Percentiles rank a stretch among this genome's conserved stretches.
phyloP scores from a whole-genome alignment of 2,113 vertebrate genomes.

The Leptosomus discolor region DNA sequence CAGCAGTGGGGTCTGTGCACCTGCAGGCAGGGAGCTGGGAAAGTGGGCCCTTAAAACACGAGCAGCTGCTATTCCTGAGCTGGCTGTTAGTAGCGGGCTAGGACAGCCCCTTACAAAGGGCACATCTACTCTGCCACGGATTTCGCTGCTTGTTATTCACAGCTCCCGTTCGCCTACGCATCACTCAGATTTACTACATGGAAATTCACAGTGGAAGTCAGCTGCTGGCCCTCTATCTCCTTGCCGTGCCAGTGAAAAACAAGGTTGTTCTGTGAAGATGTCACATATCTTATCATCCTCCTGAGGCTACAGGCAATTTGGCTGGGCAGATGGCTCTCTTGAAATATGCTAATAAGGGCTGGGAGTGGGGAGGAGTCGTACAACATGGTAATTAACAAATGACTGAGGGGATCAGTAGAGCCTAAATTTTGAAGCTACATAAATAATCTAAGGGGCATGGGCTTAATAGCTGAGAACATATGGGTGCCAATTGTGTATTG shows the following conservation, averaged over 20 bases:
- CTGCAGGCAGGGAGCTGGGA: not conserved
- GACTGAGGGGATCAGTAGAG: not conserved
- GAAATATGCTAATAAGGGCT: not conserved
- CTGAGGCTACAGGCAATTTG: not conserved
- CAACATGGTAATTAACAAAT: not conserved
- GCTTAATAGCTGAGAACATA: not conserved
- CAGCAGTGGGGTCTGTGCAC: not conserved
- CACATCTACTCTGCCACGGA: not conserved
- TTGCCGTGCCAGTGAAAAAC: not conserved
- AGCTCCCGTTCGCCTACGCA: not conserved
- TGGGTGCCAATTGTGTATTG: not conserved
- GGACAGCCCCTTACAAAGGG: not conserved
- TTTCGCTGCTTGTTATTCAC: not conserved
- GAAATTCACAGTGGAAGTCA: not conserved
- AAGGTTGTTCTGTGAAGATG: not conserved
- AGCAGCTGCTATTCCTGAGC: not conserved
- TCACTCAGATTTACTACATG: not conserved
- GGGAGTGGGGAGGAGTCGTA: not conserved
- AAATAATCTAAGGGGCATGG: not conserved
- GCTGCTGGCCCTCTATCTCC: not conserved
- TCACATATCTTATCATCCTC: not conserved
- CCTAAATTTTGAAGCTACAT: not conserved
- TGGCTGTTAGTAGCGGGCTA: not conserved
- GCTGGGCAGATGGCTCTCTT: slow-evolving; percentile 1
- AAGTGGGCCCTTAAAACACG: fast-evolving